These are phyloP conservation scores for Lepidocolaptes lacrymiger DNA, from an alignment of 2,797 vertebrate genomes.

Conservation along the genomic window DNA sequence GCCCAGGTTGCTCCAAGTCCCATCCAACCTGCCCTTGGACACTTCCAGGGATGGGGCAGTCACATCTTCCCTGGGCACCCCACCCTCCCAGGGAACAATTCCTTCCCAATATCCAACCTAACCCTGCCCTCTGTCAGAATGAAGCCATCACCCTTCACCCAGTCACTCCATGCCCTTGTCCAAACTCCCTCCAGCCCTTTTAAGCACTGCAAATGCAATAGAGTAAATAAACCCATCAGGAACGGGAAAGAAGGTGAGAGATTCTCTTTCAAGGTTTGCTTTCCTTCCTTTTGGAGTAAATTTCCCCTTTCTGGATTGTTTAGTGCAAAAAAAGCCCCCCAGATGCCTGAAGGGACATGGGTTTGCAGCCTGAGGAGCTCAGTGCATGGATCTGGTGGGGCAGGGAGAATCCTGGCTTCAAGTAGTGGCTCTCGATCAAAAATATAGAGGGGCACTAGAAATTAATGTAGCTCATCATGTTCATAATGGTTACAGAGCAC, in stretches of 20 bases:
- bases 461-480: neutral
- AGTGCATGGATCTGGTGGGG: neutral
- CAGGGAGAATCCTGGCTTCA: neutral
- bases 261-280: neutral
- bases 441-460: neutral
- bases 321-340: neutral
- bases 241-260: neutral
- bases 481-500: neutral
- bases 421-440: neutral
- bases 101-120: neutral
- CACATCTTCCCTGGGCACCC: neutral
- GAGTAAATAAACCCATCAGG: neutral
- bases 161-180: neutral
- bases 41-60: neutral
- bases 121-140: neutral
- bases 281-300: neutral
- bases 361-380: neutral
- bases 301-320: neutral
- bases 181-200: neutral
- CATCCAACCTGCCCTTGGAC: fast-evolving
- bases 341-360: neutral
- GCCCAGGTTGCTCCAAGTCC: neutral
- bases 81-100: neutral
- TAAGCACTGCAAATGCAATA: neutral
- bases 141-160: neutral